phyloP scores from a whole-genome alignment of 2,888 invertebrate species.

The Spilosoma lubricipeda region DNA sequence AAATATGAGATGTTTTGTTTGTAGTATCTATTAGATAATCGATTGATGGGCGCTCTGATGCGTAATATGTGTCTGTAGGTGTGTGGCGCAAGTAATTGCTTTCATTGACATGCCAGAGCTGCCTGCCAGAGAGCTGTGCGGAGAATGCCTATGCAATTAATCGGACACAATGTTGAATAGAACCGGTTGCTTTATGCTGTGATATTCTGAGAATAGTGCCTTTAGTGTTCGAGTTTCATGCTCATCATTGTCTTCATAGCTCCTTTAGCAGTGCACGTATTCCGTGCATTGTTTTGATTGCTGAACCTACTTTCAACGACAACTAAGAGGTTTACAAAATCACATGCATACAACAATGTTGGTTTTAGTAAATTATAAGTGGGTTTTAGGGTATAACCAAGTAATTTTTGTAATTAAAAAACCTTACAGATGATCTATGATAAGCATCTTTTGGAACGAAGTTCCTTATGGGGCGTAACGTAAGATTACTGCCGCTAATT shows the following conservation, averaged over 20 bases:
- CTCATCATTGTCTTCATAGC: constrained; percentile 42
- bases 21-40: constrained; percentile 55
- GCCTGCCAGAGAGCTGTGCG: constrained; percentile 53
- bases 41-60: constrained; percentile 42
- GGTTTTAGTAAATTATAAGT: too few relatives aligned
- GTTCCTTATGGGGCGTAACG: too few relatives aligned
- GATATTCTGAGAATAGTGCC: constrained; percentile 42
- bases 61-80: constrained; percentile 46
- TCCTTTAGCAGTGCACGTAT: constrained; percentile 34
- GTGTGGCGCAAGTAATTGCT: constrained; percentile 76
- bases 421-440: too few relatives aligned
- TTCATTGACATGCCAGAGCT: constrained; percentile 78
- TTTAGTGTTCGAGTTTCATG: constrained; percentile 47
- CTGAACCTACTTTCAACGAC: not conserved
- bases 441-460: too few relatives aligned
- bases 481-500: too few relatives aligned
- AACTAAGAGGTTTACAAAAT: not conserved
- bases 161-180: constrained; percentile 70
- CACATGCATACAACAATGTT: too few relatives aligned
- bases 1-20: constrained; percentile 54
- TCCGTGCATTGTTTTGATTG: constrained; percentile 11
- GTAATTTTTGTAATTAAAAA: too few relatives aligned
- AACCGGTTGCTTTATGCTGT: constrained; percentile 67
- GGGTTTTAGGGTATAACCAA: too few relatives aligned
- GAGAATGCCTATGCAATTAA: constrained; percentile 82